Evolutionary conservation across 2,888 invertebrate species (phyloP), one percentile per base, ranked within the genome.

Genomic region (Calameuta pallipes): DNA sequence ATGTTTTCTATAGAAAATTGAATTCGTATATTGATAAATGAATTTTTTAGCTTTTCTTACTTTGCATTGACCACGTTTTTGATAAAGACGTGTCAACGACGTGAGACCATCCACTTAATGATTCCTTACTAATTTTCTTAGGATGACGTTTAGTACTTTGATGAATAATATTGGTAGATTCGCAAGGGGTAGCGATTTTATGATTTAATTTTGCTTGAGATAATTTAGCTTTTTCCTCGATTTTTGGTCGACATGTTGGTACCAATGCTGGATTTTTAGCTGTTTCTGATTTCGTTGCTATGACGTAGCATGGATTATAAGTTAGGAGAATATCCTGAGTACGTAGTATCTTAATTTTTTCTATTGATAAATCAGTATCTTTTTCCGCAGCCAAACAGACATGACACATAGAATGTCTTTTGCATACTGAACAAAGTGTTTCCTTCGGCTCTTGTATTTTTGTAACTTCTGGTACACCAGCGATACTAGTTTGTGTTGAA

Each of bases 251-350:
- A 56, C 56, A 56, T 23, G 56, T 56, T 56, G 56, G 56, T 56
- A 56, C 23, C 56, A 56, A 56, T 56, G 56, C 23, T 56, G 23
- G 75, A 41, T 82, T 68, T 11, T 56, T n/a, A 12, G 78, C 71
- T 34, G 12, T 31, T 11, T 83, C 78, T 0, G 82, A 76, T 23
- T 76, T 68, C n/a, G 81, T 83, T 13, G 83, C 80, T 9, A 83
- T 78, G 15, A 84, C 78, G 35, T 85, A 85, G 69, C 86, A 86
- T 3, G 86, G 85, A 69, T 83, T 84, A 31, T 86, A 85, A 31
- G 86, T 82, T 12, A 88, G 41, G 4, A 88, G 75, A 78, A 88
- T 87, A 41, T 88, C 85, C 74, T 83, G 83, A 0, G 88, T 88
- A 36, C 82, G 80, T 15, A 83, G 80, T 13, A 80, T 78, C 76